These are phyloP conservation scores for Margaritifera margaritifera DNA, from an alignment of 2,888 invertebrate genomes.

Conservation along the genomic window DNA sequence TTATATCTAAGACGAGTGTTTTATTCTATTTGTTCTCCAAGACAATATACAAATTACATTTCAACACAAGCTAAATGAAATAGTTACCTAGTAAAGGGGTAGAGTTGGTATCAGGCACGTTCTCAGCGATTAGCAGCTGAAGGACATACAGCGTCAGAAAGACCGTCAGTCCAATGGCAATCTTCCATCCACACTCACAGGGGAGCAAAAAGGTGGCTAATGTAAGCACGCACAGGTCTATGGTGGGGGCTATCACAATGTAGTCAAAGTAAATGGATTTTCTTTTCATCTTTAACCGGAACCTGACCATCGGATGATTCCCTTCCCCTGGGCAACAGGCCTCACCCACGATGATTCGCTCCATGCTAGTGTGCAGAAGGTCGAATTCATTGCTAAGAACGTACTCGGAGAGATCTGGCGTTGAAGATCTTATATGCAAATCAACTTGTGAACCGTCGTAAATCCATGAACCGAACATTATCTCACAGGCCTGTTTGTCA, in stretches of 20 bases:
- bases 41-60: no score
- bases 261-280: conserved; percentile 71
- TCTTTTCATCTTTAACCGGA: conserved; percentile 58
- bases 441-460: conserved; percentile 78
- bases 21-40: neutral
- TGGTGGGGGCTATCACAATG: conserved; percentile 70
- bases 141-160: conserved; percentile 72
- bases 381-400: conserved; percentile 66
- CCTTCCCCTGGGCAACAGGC: conserved; percentile 59
- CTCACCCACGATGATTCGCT: conserved; percentile 37
- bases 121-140: conserved; percentile 72
- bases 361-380: conserved; percentile 46
- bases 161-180: conserved; percentile 71
- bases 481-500: conserved; percentile 94
- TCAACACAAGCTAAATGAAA: neutral
- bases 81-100: conserved; percentile 69
- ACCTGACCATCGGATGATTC: conserved; percentile 58
- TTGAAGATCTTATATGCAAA: conserved; percentile 41
- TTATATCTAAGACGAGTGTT: neutral
- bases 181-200: conserved; percentile 71
- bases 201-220: conserved; percentile 70
- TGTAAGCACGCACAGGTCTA: conserved; percentile 70
- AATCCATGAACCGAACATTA: conserved; percentile 64
- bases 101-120: conserved; percentile 72
- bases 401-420: conserved; percentile 55